Base-by-base conservation (phyloP, 1,140 invertebrate species). In the Drosophila kepulauana region DNA sequence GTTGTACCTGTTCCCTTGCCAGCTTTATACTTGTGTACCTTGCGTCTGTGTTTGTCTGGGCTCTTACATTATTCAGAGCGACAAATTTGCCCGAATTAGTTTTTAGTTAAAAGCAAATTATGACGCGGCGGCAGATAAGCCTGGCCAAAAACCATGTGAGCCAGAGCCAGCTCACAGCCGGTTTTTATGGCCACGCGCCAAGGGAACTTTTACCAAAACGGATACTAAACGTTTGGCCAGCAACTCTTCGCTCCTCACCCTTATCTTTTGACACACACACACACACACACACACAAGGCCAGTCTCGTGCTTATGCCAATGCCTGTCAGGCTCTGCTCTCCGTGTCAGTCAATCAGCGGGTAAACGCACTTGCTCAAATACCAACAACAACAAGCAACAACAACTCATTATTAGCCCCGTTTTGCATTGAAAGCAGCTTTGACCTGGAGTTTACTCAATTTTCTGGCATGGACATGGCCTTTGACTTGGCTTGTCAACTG, bases 81-180 rank as follows among this genome's bases (percentile, higher is more conserved):
- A 88, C 85, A 88, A 88, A 88, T 88, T 88, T 78, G 80, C 59
- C 65, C 64, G 75, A 84, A 84, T 89, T 81, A 88, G 80, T 88
- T 88, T 84, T 84, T 80, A 87, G 80, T 88, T 82, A 78, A 87
- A 88, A 88, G 79, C 82, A 82, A 87, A 86, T 86, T 84, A 86
- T 86, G 82, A 61, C 75, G 82, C 75, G 61, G 11, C 49, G 15
- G 54, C 62, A 79, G 72, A 78, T 74, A 85, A 78, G 54, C 69
- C 38, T 38, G 41, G 43, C 58, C 49, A 43, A 68, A 8, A 16
- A 13, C 13, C 66, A 30, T 46, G 58, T 64, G 65, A 13, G 54
- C 20, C 20, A 35, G 35, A 25, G 20, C 33, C 59, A 15, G 75
- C 33, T 33, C 6, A 33, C 20, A 25, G 20, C 3, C 20, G 20